Conservation (phyloP, 2,797 vertebrate species). For the Triplophysa yarkandensis region DNA sequence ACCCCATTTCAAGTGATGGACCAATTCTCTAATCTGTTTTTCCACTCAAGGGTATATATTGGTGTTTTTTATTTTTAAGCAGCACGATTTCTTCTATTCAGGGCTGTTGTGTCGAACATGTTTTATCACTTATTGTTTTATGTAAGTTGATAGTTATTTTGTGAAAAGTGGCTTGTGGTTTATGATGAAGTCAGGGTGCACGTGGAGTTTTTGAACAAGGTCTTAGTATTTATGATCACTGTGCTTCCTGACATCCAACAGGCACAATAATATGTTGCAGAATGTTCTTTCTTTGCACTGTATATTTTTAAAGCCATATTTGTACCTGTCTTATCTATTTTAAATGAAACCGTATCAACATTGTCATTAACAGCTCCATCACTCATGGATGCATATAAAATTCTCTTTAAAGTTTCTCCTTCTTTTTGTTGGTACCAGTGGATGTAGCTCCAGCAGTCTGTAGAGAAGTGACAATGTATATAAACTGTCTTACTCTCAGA, state of each 20-base stretch:
- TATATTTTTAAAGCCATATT: conserved; percentile 40
- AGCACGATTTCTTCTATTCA: neutral
- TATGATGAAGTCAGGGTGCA: neutral
- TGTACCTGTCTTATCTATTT: neutral
- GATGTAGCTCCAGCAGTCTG: neutral
- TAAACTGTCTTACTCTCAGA: neutral
- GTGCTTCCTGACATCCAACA: conserved; percentile 37
- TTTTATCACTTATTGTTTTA: neutral
- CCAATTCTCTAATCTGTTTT: no score
- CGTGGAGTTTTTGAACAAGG: conserved; percentile 14
- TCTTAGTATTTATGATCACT: neutral
- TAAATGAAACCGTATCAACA: neutral
- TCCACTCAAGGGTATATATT: no score
- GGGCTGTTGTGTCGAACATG: neutral
- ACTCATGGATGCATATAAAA: conserved; percentile 8
- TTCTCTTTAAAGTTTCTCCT: conserved; percentile 18
- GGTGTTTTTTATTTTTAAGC: no score
- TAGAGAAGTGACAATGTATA: neutral
- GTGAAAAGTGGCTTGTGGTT: neutral
- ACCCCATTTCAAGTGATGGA: no score
- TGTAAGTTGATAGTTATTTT: neutral
- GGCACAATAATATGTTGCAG: conserved; percentile 52
- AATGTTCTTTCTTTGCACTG: conserved; percentile 2
- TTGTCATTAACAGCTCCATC: neutral
- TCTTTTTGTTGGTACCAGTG: conserved; percentile 45